These are phyloP conservation scores for Perca schrenkii DNA, from an alignment of 2,113 vertebrate genomes.

Conservation along the genomic window DNA sequence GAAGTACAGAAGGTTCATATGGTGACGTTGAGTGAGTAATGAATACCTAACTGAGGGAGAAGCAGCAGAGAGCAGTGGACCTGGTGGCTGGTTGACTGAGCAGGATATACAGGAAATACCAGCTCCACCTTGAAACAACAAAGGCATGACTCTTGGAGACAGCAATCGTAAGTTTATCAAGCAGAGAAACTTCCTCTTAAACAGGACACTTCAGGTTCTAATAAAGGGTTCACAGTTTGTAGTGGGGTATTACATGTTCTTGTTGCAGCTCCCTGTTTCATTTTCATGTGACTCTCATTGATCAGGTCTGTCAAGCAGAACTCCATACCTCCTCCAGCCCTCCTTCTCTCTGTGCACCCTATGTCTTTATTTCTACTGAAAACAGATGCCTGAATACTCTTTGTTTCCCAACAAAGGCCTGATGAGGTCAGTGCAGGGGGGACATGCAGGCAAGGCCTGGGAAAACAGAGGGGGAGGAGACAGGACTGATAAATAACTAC, in stretches of 20 bases:
- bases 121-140: conserved; percentile 79
- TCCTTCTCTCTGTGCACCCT: conserved; percentile 53
- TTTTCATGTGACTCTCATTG: conserved; percentile 14
- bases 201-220: background rate
- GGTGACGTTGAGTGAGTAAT: background rate
- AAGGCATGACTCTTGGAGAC: conserved; percentile 44
- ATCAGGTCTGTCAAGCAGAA: conserved; percentile 31
- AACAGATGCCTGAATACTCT: conserved; percentile 80
- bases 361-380: conserved; percentile 79
- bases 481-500: conserved; percentile 27
- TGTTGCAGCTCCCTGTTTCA: conserved; percentile 10
- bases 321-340: conserved; percentile 37
- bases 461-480: conserved; percentile 64
- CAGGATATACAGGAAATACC: conserved; percentile 85
- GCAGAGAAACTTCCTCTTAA: background rate
- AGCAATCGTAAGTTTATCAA: conserved; percentile 3
- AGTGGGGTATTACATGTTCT: background rate
- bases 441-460: conserved; percentile 53
- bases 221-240: background rate
- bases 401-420: conserved; percentile 83
- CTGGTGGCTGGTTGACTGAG: conserved; percentile 56
- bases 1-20: background rate
- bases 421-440: conserved; percentile 77
- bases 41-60: conserved; percentile 36
- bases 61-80: conserved; percentile 18